These are phyloP conservation scores for Brachionus plicatilis DNA, from an alignment of 1,140 invertebrate species.

Conservation along the genomic window DNA sequence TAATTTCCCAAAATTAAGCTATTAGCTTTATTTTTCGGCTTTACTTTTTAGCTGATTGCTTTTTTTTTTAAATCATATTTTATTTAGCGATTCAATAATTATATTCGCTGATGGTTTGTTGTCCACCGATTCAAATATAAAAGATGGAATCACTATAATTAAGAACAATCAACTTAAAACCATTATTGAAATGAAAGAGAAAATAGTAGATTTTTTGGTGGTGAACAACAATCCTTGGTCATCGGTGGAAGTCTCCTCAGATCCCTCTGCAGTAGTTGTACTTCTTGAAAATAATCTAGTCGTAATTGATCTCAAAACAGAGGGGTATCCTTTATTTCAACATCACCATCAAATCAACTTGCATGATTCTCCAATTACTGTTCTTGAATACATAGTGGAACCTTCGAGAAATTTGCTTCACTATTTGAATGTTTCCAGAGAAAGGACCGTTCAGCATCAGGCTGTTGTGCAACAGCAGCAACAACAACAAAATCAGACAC, in stretches of 20 bases:
- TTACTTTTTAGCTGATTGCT: no score
- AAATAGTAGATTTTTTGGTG: conserved; percentile 91
- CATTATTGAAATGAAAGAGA: conserved; percentile 97
- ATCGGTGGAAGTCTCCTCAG: conserved; percentile 66
- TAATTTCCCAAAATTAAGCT: background rate
- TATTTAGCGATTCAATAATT: background rate
- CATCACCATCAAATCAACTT: conserved; percentile 99
- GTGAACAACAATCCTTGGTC: conserved; percentile 86
- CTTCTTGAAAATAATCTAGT: conserved; percentile 95
- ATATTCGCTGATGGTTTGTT: conserved; percentile 25
- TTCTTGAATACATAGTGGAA: background rate
- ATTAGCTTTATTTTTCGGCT: background rate
- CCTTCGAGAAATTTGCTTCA: background rate
- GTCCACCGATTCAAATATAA: background rate
- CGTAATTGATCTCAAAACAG: conserved; percentile 86
- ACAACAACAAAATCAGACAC: background rate
- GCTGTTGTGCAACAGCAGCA: background rate
- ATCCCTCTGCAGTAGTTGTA: conserved; percentile 93
- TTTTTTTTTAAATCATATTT: background rate
- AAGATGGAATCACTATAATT: conserved; percentile 33
- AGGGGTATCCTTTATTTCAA: conserved; percentile 94
- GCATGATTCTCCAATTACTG: conserved; percentile 89
- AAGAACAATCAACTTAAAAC: conserved; percentile 57
- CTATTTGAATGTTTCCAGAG: background rate
- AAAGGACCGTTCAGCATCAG: background rate